Base-by-base conservation (phyloP, 2,888 invertebrate species). In the Trachelus stipa region DNA sequence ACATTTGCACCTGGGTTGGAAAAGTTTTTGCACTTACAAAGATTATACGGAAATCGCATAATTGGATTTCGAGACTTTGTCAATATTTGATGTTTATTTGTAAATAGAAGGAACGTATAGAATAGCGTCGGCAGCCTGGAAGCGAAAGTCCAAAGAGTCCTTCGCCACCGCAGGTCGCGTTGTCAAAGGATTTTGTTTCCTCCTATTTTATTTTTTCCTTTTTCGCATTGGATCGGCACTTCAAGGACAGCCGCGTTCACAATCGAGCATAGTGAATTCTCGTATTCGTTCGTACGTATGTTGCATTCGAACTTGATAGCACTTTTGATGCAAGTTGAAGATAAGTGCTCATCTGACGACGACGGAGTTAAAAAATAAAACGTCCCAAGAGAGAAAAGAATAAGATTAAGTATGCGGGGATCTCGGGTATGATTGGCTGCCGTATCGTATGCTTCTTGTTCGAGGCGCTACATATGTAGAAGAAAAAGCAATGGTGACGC, bases 131-230 rank as follows among this genome's bases (percentile, higher is more conserved):
- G 4, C 37, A 12, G 12, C 12, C 37, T 12, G 37, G 12, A 37
- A 12, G 37, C 37, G 0, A 37, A 37, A 37, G 3, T 37, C 37
- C 37, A 37, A 12, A 12, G 37, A 37, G 12, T 37, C 4, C 12
- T 12, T 12, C 12, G 37, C 12, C 12, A 37, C 37, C 12, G 37
- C 37, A 37, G 37, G 12, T 12, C 37, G 37, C 12, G 12, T 37
- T 37, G 3, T 12, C 37, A 37, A 37, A 69, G 69, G 74, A 79
- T 79, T 79, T 73, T 79, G 68, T 77, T 80, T 79, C 15, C 74
- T 35, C 69, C 77, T 68, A 74, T 77, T 74, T 40, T 33, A 35
- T 37, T 40, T 69, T 69, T 68, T 69, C 74, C 77, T 71, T 77
- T 74, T 35, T 9, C 74, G 33, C 31, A 69, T 56, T 69, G 37